Evolutionary conservation across 2,113 vertebrate species (phyloP).

Genomic region (Brachypteracias leptosomus): DNA sequence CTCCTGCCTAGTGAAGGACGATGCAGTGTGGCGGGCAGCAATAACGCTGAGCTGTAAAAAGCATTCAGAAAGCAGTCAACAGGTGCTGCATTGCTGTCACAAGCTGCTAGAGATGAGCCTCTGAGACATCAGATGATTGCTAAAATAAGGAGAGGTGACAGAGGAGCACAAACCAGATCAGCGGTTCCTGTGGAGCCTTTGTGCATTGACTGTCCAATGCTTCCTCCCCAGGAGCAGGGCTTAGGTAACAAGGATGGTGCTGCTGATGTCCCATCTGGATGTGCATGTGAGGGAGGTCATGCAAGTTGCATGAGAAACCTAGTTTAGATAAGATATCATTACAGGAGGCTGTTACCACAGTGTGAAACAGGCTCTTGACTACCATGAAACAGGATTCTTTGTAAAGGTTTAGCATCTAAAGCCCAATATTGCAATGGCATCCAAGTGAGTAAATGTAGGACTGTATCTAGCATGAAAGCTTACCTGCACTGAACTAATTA

Average conservation of each 20-base stretch:
- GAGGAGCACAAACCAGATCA: background rate
- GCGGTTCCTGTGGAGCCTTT: background rate
- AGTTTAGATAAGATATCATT: background rate
- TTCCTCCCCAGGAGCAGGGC: background rate
- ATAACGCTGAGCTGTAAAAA: background rate
- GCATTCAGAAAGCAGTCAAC: background rate
- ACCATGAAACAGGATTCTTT: background rate
- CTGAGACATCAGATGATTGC: background rate
- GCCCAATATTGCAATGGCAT: background rate
- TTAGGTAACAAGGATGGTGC: background rate
- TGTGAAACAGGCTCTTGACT: background rate
- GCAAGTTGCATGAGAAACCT: background rate
- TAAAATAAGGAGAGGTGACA: background rate
- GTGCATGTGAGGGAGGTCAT: background rate
- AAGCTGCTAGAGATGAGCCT: background rate
- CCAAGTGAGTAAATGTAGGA: constrained; percentile 6
- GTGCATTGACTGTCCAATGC: background rate
- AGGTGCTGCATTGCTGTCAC: background rate
- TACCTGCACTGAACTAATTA: constrained; percentile 27
- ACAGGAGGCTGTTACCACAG: background rate
- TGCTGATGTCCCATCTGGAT: background rate
- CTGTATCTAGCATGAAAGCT: background rate
- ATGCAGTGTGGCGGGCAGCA: background rate
- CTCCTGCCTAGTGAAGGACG: background rate
- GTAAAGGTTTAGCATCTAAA: background rate